Evolutionary conservation across 2,113 vertebrate genomes (phyloP).

Genomic region (Neolamprologus longior): DNA sequence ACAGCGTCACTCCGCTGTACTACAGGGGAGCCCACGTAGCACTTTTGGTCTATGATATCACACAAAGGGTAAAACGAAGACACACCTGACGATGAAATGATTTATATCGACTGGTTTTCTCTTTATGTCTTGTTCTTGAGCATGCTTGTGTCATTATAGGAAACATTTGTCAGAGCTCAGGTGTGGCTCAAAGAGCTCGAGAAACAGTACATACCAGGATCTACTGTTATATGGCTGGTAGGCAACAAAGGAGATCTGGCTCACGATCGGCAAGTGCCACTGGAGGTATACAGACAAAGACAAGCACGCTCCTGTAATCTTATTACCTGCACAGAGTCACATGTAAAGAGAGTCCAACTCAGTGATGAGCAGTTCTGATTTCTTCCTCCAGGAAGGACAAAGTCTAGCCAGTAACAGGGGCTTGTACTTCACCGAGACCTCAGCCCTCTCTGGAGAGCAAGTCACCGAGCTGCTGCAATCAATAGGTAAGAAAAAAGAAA

Average conservation of each 20-base stretch:
- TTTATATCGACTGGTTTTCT: background rate
- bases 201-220: constrained; percentile 49
- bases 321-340: background rate
- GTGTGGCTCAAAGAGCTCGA: constrained; percentile 76
- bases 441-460: constrained; percentile 65
- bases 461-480: constrained; percentile 59
- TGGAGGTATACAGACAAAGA: constrained; percentile 58
- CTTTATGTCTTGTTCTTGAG: background rate
- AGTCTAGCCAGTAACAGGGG: constrained; percentile 60
- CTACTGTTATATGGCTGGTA: constrained; percentile 70
- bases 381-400: constrained; percentile 64
- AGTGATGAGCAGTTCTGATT: background rate
- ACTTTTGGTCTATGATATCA: constrained; percentile 75
- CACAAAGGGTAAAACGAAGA: constrained; percentile 61
- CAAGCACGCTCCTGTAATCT: background rate
- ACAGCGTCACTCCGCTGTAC: constrained; percentile 77
- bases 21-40: constrained; percentile 68
- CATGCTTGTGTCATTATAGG: constrained; percentile 21
- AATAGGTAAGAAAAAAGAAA: constrained; percentile 56
- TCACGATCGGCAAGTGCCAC: constrained; percentile 56
- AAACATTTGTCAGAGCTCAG: constrained; percentile 67
- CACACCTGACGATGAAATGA: background rate
- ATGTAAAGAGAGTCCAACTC: background rate
- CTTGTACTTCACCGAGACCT: constrained; percentile 74
- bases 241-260: constrained; percentile 77